Conservation (phyloP, 30 jellyfish, hydroid and myxozoan genomes). For the Pseudorhiza aurosa region DNA sequence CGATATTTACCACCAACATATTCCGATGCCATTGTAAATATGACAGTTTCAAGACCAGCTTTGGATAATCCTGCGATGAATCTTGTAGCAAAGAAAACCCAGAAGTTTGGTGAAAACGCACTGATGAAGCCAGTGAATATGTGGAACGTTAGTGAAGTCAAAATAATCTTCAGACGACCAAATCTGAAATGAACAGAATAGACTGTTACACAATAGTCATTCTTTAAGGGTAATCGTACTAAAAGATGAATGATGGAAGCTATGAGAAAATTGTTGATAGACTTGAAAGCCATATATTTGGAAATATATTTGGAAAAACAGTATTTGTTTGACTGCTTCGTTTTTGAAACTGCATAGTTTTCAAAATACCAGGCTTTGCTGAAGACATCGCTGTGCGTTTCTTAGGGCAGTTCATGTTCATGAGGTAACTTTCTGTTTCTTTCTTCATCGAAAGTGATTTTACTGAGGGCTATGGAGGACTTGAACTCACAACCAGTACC, state of each 20-base stretch:
- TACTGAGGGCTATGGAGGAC: too few species aligned
- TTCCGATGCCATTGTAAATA: slow-evolving; percentile 63
- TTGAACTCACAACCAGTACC: too few species aligned
- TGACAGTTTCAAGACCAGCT: slow-evolving; percentile 51
- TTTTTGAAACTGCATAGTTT: neutral
- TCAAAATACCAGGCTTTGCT: too few species aligned
- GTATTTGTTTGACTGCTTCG: neutral
- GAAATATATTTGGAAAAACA: too few species aligned
- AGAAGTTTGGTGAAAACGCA: slow-evolving; percentile 51
- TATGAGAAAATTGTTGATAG: too few species aligned
- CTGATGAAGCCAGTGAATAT: slow-evolving; percentile 50
- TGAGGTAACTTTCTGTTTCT: too few species aligned
- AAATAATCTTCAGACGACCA: slow-evolving; percentile 64
- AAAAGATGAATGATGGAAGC: neutral
- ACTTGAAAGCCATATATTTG: too few species aligned
- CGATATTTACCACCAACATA: neutral
- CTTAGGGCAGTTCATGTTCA: too few species aligned
- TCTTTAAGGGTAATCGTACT: neutral
- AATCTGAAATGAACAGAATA: slow-evolving; percentile 26
- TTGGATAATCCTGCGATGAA: slow-evolving; percentile 61
- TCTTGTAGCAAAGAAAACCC: slow-evolving; percentile 21
- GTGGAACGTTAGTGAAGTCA: slow-evolving; percentile 9
- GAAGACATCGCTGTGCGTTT: too few species aligned
- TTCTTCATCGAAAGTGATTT: too few species aligned
- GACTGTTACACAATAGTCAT: neutral